These are phyloP conservation scores for Enteromius viviparus DNA, from an alignment of 2,797 vertebrate genomes.

Conservation along the genomic window DNA sequence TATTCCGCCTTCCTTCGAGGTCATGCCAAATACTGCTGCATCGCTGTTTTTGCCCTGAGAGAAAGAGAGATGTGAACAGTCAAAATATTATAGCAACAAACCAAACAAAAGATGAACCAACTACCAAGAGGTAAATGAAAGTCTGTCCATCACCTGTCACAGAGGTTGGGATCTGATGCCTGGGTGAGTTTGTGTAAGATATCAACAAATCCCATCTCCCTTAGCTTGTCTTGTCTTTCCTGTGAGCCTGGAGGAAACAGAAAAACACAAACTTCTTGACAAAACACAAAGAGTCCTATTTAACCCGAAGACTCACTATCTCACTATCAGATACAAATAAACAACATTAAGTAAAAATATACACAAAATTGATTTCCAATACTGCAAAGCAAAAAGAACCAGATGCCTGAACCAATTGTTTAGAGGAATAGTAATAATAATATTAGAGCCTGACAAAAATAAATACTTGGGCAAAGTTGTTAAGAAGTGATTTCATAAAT, in stretches of 20 bases:
- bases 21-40: conserved; percentile 99
- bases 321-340: neutral
- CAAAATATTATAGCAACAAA: neutral
- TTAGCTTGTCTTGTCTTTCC: conserved; percentile 95
- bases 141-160: conserved; percentile 85
- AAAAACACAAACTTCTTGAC: neutral
- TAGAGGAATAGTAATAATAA: neutral
- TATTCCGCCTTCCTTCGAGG: conserved; percentile 71
- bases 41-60: conserved; percentile 94
- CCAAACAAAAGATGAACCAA: conserved; percentile 1
- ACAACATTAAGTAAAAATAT: neutral
- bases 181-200: conserved; percentile 96
- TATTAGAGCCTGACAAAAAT: neutral
- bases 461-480: neutral
- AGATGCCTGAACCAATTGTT: neutral
- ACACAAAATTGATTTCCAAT: neutral
- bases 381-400: neutral
- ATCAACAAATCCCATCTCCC: conserved; percentile 97
- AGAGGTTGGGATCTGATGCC: conserved; percentile 91
- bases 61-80: conserved; percentile 29
- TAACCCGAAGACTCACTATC: neutral
- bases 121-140: neutral
- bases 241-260: conserved; percentile 84
- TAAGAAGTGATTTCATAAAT: neutral
- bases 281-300: neutral